Base-by-base conservation (phyloP, 2,888 invertebrate species). In the Netelia melanura region DNA sequence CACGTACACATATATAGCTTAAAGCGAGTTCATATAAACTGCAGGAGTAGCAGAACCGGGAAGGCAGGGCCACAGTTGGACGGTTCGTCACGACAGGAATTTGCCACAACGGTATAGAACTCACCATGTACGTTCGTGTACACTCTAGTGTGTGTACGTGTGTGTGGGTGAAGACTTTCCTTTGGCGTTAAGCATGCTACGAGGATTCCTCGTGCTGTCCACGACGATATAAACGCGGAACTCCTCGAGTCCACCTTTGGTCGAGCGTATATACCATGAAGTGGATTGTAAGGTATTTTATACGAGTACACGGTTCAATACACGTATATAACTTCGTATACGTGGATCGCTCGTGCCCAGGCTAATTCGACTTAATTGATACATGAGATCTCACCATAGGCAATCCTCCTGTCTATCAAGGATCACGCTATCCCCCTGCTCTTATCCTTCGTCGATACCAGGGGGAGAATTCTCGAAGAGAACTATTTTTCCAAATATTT, bases 361-460 rank as follows among this genome's bases (percentile, higher is more conserved):
- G 86, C 87, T 91, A 89, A 90, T 90, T 88, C 88, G 87, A 87
- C 88, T 90, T 90, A 91, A 91, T 91, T 91, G 89, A 90, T 91
- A 90, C 90, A 87, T 87, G 87, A 90, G 87, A 86, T 90, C 87
- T 88, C 87, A 88, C 85, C 86, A 87, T 83, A 86, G 86, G 83
- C 76, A 52, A 84, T 89, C 85, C 80, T 84, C 84, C 89, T 88
- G 90, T 91, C 91, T 84, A 87, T 91, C 90, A 91, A 83, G 65
- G 83, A 84, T 90, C 89, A 91, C 89, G 90, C 90, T 84, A 89
- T 65, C 23, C 64, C 38, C 62, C 38, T 25, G 58, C 48, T 58
- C 72, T 82, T 78, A 74, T 81, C 21, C n/a, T 54, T 82, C 65
- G 76, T 85, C 87, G 83, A 74, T 80, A 82, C 72, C 64, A 80